Evolutionary conservation across 2,113 vertebrate species (phyloP), one percentile per base, ranked within the genome.

Genomic region (Labrus mixtus): DNA sequence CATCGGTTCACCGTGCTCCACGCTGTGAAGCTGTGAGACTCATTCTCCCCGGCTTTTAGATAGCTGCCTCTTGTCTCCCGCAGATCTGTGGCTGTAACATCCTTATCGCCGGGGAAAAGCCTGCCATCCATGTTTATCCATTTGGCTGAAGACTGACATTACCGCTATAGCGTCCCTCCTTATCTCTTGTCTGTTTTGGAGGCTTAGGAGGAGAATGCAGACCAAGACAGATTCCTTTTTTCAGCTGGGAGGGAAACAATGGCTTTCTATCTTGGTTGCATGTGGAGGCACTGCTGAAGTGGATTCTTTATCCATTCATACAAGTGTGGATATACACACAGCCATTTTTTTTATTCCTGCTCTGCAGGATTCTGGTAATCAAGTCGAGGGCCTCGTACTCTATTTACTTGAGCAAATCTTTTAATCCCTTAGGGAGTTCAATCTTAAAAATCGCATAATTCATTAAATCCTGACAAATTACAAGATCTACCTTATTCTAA

Each of bases 111-210:
- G 10, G 69, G 10, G 64, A 85, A 89, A 88, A 84, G 81, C 77
- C 88, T 71, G 76, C 80, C 85, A 76, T 87, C 76, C 76, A 78
- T 82, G 89, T 91, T 88, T 88, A 91, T 89, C 87, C 85, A 58
- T 90, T 89, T 79, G 90, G 90, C 79, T 82, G 84, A 90, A 84
- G 84, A 76, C 85, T 89, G 89, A 87, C 89, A 83, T 87, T 78
- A 87, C 79, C 36, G 73, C 87, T 55, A 15, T 51, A 50, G 64
- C 61, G 41, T 73, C 69, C 69, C 72, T 54, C 23, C 80, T 89
- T 90, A 90, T 91, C 87, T 78, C 66, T 33, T 16, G 77, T 83
- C 85, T 84, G 72, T 77, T 77, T 78, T 68, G 41, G 73, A 73
- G 76, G 79, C 78, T n/a, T 75, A 73, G 69, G 74, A 67, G 61